Base-by-base conservation (phyloP, 2,797 vertebrate species). In the Gymnoscopelus braueri region DNA sequence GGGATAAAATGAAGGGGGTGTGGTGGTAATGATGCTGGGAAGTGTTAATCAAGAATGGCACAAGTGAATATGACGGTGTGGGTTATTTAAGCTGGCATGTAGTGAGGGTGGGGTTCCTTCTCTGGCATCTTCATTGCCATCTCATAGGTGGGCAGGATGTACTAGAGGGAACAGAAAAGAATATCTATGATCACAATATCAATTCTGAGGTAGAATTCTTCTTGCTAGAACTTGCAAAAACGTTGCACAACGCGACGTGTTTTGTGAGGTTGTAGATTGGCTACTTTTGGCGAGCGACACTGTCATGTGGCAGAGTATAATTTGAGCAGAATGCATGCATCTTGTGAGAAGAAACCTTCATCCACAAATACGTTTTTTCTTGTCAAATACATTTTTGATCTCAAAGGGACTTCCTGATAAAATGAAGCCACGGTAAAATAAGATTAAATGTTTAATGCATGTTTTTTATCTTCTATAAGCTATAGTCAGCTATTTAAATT, bases 121-220 rank as follows among this genome's bases (percentile, higher is more conserved):
- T 96, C 96, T 4, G 97, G 98, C 97, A 99, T 98, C 93, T 98
- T 99, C 94, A 99, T 94, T 1, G 98, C 97, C 97, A 98, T 99
- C 92, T 99, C 98, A 10, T 99, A 99, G 67, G 96, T 97, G 71
- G 98, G 98, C 86, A 99, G 94, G 82, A 98, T 95, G 80, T 98
- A 99, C 98, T 99, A 48, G 12, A 78, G 8, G 59, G 54, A 66
- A 55, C 86, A 8, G 50, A 14, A 6, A 12, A 49, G 19, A 29
- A 15, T 58, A 3, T 19, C 6, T 44, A 29, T 24, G 19, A 44
- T 19, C 19, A 19, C 19, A 19, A 19, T 19, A 19, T 19, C 1
- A 19, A 19, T 19, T 19, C 19, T 19, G 19, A 19, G 19, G 19
- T 19, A 19, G 19, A 19, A 19, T 19, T 19, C 19, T 35, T 35